phyloP scores from a whole-genome alignment of 2,113 vertebrate genomes.

The Chroicocephalus ridibundus region DNA sequence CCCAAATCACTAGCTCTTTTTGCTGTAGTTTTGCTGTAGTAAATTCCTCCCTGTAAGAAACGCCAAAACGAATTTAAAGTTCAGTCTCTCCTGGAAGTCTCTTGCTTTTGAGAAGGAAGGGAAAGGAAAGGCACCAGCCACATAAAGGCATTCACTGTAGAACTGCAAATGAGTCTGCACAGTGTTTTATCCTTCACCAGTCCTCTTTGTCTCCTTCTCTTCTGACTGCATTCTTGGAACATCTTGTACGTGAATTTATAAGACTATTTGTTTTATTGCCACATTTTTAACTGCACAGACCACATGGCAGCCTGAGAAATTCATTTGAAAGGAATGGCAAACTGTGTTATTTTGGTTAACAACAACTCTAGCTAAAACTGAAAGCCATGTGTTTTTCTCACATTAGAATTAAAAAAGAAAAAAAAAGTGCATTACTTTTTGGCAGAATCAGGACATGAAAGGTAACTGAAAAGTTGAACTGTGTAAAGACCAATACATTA shows the following conservation, averaged over 20 bases:
- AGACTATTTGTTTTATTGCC: conserved; percentile 37
- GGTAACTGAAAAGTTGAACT: not conserved
- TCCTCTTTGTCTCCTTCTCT: conserved; percentile 37
- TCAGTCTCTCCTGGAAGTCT: conserved; percentile 29
- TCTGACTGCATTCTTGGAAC: conserved; percentile 49
- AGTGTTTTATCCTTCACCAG: conserved; percentile 42
- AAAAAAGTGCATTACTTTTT: not conserved
- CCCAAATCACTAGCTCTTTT: not conserved
- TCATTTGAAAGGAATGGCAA: not conserved
- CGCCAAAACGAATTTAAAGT: conserved; percentile 12
- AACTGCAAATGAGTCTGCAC: conserved; percentile 62
- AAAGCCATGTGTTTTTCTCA: not conserved
- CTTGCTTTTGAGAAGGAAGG: conserved; percentile 24
- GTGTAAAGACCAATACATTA: not conserved
- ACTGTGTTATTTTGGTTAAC: not conserved
- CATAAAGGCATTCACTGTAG: conserved; percentile 39
- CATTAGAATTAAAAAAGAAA: not conserved
- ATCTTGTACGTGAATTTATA: conserved; percentile 52
- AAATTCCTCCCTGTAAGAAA: conserved; percentile 3
- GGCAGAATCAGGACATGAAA: not conserved
- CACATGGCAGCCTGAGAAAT: not conserved
- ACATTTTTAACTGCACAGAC: not conserved
- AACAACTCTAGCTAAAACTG: not conserved
- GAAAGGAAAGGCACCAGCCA: conserved; percentile 44
- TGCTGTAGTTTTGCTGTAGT: not conserved